Evolutionary conservation across 2,888 invertebrate species (phyloP).

Genomic region (Andrena marginata): DNA sequence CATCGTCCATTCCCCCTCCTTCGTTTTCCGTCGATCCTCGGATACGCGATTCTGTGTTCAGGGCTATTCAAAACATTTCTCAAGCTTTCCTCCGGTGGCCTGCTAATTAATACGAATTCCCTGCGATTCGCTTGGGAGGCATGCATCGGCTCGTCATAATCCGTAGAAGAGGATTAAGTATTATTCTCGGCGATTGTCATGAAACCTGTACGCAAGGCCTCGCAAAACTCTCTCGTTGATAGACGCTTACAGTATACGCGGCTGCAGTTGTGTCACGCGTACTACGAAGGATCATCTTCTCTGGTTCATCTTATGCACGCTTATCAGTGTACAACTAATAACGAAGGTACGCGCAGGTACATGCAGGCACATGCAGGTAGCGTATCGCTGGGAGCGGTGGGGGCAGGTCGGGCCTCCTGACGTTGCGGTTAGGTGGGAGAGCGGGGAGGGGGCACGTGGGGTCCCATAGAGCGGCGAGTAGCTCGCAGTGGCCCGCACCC

Average conservation of each 20-base stretch:
- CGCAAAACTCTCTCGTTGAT: constrained; percentile 13
- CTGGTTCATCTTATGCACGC: background rate
- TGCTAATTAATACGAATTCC: constrained; percentile 15
- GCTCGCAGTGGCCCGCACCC: constrained; percentile 71
- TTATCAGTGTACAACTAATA: background rate
- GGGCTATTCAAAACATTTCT: background rate
- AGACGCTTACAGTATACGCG: background rate
- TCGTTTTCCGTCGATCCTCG: constrained; percentile 7
- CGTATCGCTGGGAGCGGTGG: constrained; percentile 10
- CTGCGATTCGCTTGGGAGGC: background rate
- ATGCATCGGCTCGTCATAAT: background rate
- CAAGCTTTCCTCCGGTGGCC: constrained; percentile 10
- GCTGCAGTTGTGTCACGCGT: constrained; percentile 4
- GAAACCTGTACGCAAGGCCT: background rate
- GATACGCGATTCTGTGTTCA: background rate
- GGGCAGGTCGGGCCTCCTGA: constrained; percentile 35
- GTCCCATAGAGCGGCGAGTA: constrained; percentile 65
- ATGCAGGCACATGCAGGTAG: constrained; percentile 35
- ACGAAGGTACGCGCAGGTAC: constrained; percentile 31
- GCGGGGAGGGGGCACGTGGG: constrained; percentile 47
- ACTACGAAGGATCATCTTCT: constrained; percentile 11
- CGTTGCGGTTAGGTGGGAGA: background rate
- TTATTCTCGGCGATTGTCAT: background rate
- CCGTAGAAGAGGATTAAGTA: background rate
- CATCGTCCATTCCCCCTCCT: background rate